Evolutionary conservation across 2,113 vertebrate species (phyloP), one percentile per base, ranked within the genome.

Genomic region (Lophura nycthemera): DNA sequence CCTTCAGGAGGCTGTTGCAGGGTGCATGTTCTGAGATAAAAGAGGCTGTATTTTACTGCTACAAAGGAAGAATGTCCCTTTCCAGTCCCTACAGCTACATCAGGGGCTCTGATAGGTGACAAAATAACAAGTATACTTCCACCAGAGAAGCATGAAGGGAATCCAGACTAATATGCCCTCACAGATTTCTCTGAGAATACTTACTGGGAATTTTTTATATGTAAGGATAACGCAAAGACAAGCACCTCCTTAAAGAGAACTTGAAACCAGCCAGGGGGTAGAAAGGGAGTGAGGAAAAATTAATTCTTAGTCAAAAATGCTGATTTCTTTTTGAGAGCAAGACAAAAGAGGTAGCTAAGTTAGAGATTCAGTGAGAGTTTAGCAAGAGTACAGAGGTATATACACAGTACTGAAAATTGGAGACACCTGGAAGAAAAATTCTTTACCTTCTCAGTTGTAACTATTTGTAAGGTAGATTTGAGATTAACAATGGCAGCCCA

Each of bases 381-480:
- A 72, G n/a, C 34, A 78, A 48, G 63, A 4, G 79, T 27, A 48
- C 22, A 29, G 25, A 86, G 47, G 24, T 21, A 27, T 63, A 25
- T 12, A 34, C 8, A 34, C 75, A 78, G 47, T 47, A 74, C 13
- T 79, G 48, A 89, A 90, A 87, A 84, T 57, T 38, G 83, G 25
- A 81, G 30, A 42, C 11, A n/a, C 17, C 86, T 32, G 6, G 2
- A 24, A 90, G 22, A 82, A 78, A 32, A 47, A 43, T 30, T 75
- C 29, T 34, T 73, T 94, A 11, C 54, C 94, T 87, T 83, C 61
- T 45, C 18, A 91, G 74, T 94, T 95, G 66, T 83, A 95, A 91
- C 56, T 91, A 59, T 74, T 69, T 85, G 67, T 79, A 72, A 96
- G 80, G 89, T 94, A 70, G 89, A 48, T 91, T 86, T 29, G 15